Conservation (phyloP, 2,113 vertebrate species). For the Lonchura striata region DNA sequence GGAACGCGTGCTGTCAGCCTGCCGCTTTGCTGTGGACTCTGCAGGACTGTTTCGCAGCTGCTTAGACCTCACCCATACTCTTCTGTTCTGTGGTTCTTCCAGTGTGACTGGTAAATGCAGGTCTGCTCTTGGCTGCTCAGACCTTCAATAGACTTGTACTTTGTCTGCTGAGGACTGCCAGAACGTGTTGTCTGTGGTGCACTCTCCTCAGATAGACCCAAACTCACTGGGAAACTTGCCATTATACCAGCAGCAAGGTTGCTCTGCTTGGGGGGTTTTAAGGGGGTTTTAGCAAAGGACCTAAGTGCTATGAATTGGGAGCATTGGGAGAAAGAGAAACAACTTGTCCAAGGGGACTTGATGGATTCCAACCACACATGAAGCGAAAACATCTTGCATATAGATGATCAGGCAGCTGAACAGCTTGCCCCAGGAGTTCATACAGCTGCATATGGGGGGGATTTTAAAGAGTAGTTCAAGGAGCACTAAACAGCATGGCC, state of each 20-base stretch:
- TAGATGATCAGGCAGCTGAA: neutral
- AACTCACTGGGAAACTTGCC: neutral
- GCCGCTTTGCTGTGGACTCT: fast-evolving
- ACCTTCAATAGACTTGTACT: neutral
- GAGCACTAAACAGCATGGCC: neutral
- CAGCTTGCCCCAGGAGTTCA: fast-evolving
- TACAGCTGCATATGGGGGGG: neutral
- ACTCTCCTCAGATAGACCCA: neutral
- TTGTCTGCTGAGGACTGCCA: neutral
- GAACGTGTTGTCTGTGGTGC: neutral
- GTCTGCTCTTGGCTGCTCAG: neutral
- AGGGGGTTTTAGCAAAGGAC: neutral
- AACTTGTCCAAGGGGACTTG: neutral
- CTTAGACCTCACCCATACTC: neutral
- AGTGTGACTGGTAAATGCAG: neutral
- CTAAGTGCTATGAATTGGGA: neutral
- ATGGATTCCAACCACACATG: neutral
- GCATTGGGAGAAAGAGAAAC: neutral
- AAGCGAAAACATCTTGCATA: neutral
- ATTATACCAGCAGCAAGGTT: neutral
- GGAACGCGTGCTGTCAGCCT: fast-evolving
- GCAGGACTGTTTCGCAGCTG: neutral
- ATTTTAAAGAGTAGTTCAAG: neutral
- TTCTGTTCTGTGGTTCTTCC: neutral
- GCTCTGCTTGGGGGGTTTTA: neutral